Conservation (phyloP, 2,888 invertebrate species). For the Eucera pruinosa region DNA sequence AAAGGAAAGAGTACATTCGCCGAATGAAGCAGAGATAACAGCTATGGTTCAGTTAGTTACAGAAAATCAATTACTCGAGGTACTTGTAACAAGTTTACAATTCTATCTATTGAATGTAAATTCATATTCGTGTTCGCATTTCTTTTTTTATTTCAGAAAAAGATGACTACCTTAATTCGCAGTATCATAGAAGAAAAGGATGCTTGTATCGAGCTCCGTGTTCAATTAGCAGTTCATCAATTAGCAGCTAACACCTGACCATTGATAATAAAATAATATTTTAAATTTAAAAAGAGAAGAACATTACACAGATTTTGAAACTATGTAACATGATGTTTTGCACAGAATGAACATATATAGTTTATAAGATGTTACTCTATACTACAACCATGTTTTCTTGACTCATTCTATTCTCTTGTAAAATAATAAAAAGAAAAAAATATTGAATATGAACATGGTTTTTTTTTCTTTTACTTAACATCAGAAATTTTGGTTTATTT, state of each 20-base stretch:
- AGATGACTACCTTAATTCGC: constrained; percentile 88
- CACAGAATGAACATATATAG: constrained; percentile 71
- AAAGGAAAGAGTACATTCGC: constrained; percentile 78
- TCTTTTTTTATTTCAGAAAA: constrained; percentile 83
- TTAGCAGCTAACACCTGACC: constrained; percentile 65
- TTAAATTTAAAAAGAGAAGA: constrained; percentile 33
- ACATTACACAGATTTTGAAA: constrained; percentile 45
- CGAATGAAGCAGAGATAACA: constrained; percentile 85
- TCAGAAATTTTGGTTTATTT: constrained; percentile 8
- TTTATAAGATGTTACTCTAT: constrained; percentile 73
- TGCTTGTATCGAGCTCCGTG: constrained; percentile 89
- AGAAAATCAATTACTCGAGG: constrained; percentile 89
- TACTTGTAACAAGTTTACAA: constrained; percentile 49
- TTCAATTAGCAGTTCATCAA: constrained; percentile 88
- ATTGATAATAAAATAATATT: constrained; percentile 38
- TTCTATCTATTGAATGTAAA: neutral
- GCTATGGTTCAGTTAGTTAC: constrained; percentile 85
- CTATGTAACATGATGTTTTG: constrained; percentile 67
- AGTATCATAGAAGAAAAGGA: constrained; percentile 90
- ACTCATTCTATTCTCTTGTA: constrained; percentile 59
- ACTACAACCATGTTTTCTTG: constrained; percentile 56
- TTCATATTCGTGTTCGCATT: constrained; percentile 4
- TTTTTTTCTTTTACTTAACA: constrained; percentile 4
- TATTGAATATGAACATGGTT: constrained; percentile 32
- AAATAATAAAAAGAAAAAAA: constrained; percentile 56